Conservation (phyloP, 2,113 vertebrate genomes). For the Rhombomys opimus region DNA sequence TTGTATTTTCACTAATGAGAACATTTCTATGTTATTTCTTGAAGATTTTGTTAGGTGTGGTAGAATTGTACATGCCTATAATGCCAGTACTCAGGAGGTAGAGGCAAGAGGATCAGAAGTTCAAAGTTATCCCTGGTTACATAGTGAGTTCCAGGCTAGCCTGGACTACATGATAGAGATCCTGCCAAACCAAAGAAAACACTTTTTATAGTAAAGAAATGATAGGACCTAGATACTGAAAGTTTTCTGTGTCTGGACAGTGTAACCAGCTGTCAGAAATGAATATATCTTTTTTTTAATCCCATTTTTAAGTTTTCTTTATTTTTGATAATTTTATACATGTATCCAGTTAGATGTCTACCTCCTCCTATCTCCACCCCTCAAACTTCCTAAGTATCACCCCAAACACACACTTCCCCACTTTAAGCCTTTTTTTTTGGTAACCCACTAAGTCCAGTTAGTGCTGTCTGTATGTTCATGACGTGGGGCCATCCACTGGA, state of each 20-base stretch:
- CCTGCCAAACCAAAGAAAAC: neutral
- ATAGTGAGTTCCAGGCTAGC: neutral
- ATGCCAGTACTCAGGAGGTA: neutral
- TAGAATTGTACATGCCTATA: too few relatives aligned
- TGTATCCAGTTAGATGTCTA: too few relatives aligned
- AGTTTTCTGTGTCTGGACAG: neutral
- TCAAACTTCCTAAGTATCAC: neutral
- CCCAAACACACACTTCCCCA: too few relatives aligned
- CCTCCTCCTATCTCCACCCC: neutral
- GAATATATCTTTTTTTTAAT: neutral
- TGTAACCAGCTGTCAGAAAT: neutral
- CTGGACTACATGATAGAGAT: neutral
- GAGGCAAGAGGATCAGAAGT: neutral
- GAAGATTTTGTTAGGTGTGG: neutral
- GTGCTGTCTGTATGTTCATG: too few relatives aligned
- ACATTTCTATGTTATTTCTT: neutral
- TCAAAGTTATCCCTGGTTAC: neutral
- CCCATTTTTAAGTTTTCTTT: neutral
- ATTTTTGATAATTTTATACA: neutral
- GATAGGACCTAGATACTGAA: neutral
- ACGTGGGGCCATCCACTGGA: neutral
- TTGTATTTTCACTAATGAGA: neutral
- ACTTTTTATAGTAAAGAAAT: neutral
- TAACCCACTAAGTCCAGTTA: neutral
- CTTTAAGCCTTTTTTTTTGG: neutral